Base-by-base conservation (phyloP, 2,888 invertebrate genomes). In the Drosophila ochracea region DNA sequence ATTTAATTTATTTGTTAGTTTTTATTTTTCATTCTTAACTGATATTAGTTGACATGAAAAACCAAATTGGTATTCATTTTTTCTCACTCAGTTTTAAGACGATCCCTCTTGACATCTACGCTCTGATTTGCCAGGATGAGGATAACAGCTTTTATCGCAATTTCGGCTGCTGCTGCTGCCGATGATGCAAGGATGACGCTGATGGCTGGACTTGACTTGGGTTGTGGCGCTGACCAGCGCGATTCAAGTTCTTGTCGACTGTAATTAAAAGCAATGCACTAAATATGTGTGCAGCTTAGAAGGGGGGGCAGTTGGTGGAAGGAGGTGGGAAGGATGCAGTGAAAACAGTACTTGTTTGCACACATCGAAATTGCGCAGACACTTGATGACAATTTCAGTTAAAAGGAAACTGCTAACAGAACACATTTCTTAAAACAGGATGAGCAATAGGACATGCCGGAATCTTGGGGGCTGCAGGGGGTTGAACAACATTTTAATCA, bases 321-420 rank as follows among this genome's bases (percentile, higher is more conserved):
- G 11, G n/a, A 31, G 16, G 25, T 25, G 41, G 5, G 10, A 33
- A 11, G 41, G 11, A 11, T 21, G 33, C 16, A 31, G 10, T 49
- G 30, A 37, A 71, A 39, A 65, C 61, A 65, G 80, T 78, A 89
- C 78, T 89, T 85, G 85, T 85, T 85, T 85, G 89, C 85, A 89
- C 85, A 89, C 89, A 85, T 80, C 87, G 80, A 89, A 89, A 89
- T 86, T 80, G 84, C 78, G 68, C 78, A 84, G 85, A 86, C 85
- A 87, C 85, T 87, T 89, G 88, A 87, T 83, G 86, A 87, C 86
- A 87, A 84, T 84, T 87, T 88, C 83, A 87, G 89, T 89, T 87
- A 84, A 84, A 87, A 82, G 82, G 87, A 87, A 86, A 78, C 75
- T 84, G 80, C 68, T 67, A 58, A 58, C 69, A 61, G 62, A 67